These are phyloP conservation scores for Himalopsyche japonica DNA, from an alignment of 2,888 invertebrate species.

Conservation along the genomic window DNA sequence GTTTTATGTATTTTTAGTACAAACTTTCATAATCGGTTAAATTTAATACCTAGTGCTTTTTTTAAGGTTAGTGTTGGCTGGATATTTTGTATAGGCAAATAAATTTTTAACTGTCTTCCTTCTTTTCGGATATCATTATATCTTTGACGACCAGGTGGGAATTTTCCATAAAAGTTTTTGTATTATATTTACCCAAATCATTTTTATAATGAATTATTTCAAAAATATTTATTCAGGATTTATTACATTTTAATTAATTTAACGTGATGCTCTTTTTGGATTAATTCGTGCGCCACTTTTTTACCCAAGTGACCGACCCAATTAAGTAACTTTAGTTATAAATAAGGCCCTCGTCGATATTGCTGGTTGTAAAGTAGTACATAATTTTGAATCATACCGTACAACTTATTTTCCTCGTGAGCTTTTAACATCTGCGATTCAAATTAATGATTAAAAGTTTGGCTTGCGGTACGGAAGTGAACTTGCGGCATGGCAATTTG, in stretches of 20 bases:
- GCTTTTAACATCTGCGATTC: background rate
- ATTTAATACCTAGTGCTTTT: too few relatives aligned
- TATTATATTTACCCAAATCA: too few relatives aligned
- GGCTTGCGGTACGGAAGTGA: background rate
- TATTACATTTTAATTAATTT: background rate
- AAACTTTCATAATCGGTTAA: too few relatives aligned
- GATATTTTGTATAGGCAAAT: too few relatives aligned
- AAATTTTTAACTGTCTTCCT: too few relatives aligned
- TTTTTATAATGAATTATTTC: too few relatives aligned
- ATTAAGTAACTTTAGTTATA: conserved; percentile 28
- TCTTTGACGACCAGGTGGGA: too few relatives aligned
- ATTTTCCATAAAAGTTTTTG: too few relatives aligned
- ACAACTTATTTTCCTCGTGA: background rate
- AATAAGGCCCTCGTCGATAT: conserved; percentile 27
- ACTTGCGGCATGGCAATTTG: background rate
- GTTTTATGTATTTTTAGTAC: too few relatives aligned
- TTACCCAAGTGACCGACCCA: conserved; percentile 13
- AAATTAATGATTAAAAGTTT: conserved; percentile 1
- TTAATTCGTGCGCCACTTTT: background rate
- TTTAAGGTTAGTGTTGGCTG: too few relatives aligned
- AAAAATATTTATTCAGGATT: too few relatives aligned
- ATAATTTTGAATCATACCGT: background rate
- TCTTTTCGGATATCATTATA: too few relatives aligned
- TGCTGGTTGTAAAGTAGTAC: conserved; percentile 3
- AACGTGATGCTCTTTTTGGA: background rate